Evolutionary conservation across 2,888 invertebrate genomes (phyloP).

Genomic region (Villa cingulata): DNA sequence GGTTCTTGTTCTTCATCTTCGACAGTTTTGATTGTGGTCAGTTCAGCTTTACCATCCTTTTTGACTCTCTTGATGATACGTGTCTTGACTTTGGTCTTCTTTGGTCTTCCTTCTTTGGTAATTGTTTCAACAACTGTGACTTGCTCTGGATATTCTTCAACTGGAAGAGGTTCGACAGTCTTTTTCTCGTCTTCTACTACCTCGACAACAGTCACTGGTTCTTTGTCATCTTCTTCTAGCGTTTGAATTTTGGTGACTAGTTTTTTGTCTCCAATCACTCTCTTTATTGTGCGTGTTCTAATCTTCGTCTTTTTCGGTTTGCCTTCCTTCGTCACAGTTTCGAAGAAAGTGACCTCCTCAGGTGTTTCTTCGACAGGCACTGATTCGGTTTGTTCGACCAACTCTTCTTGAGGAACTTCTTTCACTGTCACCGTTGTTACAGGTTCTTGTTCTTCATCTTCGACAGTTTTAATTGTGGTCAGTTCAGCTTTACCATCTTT

Average conservation of each 20-base stretch:
- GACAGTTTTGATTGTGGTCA: constrained; percentile 34
- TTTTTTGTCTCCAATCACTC: constrained; percentile 16
- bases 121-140: constrained; percentile 17
- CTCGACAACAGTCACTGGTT: constrained; percentile 23
- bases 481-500: constrained; percentile 19
- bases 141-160: constrained; percentile 27
- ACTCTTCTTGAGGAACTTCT: constrained; percentile 12
- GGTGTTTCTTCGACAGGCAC: constrained; percentile 17
- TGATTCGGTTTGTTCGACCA: constrained; percentile 15
- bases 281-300: constrained; percentile 17
- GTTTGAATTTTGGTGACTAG: constrained; percentile 29
- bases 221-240: constrained; percentile 23
- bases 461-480: constrained; percentile 26
- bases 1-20: constrained; percentile 29
- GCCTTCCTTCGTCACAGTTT: constrained; percentile 21
- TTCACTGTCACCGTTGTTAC: constrained; percentile 24
- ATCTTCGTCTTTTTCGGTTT: constrained; percentile 19
- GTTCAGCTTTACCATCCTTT: constrained; percentile 22
- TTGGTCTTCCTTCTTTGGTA: constrained; percentile 21
- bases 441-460: constrained; percentile 23
- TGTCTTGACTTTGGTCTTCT: constrained; percentile 23
- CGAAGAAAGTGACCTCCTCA: constrained; percentile 27
- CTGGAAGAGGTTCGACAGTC: constrained; percentile 17
- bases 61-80: constrained; percentile 11
- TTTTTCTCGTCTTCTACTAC: constrained; percentile 16